Percentiles rank a stretch among this genome's conserved stretches.
Conservation (phyloP, 1,140 invertebrate genomes). For the Spodoptera frugiperda region DNA sequence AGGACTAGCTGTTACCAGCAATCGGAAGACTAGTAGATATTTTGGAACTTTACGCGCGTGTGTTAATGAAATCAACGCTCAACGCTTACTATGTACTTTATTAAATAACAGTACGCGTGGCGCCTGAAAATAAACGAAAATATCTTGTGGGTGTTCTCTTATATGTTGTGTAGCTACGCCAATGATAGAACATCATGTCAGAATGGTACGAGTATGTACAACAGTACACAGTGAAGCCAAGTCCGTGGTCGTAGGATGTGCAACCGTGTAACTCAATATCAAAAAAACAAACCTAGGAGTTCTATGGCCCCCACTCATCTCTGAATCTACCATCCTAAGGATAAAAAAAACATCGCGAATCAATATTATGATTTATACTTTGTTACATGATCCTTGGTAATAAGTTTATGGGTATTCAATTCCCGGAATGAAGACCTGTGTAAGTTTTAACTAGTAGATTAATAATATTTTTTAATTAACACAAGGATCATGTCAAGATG, state of each 20-base stretch:
- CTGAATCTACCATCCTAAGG: slow-evolving; percentile 88
- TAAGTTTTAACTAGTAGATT: no score
- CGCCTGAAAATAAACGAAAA: no score
- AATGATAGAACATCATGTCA: slow-evolving; percentile 48
- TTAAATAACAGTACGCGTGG: no score
- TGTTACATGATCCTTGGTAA: slow-evolving; percentile 30
- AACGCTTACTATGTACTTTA: no score
- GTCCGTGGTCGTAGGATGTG: slow-evolving; percentile 66
- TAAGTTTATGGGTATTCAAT: no score
- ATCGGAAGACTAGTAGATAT: no score
- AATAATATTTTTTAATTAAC: not conserved
- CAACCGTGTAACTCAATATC: slow-evolving; percentile 82
- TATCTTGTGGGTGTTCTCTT: no score
- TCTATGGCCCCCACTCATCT: slow-evolving; percentile 88
- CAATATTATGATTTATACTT: slow-evolving; percentile 45
- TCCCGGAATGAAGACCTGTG: no score
- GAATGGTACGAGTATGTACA: slow-evolving; percentile 61
- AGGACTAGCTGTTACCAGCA: no score
- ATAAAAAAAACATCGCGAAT: slow-evolving; percentile 74
- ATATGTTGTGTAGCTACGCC: slow-evolving; percentile 5
- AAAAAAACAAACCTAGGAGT: slow-evolving; percentile 88
- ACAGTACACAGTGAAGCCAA: slow-evolving; percentile 59
- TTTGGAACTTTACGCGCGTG: no score
- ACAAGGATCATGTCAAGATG: slow-evolving; percentile 36
- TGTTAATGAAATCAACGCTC: no score